Evolutionary conservation across 2,113 vertebrate genomes (phyloP).

Genomic region (Barnardius zonarius): DNA sequence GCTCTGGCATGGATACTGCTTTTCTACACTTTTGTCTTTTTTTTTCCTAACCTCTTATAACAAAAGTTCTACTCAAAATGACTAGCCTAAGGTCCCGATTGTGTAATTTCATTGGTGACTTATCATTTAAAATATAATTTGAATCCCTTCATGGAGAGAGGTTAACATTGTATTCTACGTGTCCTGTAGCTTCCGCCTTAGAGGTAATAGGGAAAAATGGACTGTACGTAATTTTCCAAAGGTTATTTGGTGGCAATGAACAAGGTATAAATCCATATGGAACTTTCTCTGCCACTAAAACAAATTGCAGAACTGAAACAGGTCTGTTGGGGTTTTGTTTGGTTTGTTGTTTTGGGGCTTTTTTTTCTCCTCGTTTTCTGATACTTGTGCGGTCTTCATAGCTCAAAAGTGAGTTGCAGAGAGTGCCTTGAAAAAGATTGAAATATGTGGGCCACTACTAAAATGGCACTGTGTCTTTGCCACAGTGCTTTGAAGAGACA

Average conservation of each 20-base stretch:
- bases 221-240: background rate
- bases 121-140: background rate
- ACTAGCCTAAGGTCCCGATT: background rate
- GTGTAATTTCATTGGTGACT: background rate
- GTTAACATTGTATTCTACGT: background rate
- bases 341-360: background rate
- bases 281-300: background rate
- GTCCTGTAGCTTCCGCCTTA: background rate
- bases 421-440: background rate
- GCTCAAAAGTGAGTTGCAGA: background rate
- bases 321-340: background rate
- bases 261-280: background rate
- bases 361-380: background rate
- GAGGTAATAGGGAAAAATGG: background rate
- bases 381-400: background rate
- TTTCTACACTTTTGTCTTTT: background rate
- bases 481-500: background rate
- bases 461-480: background rate
- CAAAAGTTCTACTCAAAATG: background rate
- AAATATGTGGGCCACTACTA: background rate
- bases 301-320: background rate
- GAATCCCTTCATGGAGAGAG: background rate
- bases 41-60: background rate
- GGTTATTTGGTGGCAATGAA: background rate
- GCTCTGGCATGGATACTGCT: background rate